phyloP scores from a whole-genome alignment of 2,113 vertebrate species.

The Etheostoma spectabile region DNA sequence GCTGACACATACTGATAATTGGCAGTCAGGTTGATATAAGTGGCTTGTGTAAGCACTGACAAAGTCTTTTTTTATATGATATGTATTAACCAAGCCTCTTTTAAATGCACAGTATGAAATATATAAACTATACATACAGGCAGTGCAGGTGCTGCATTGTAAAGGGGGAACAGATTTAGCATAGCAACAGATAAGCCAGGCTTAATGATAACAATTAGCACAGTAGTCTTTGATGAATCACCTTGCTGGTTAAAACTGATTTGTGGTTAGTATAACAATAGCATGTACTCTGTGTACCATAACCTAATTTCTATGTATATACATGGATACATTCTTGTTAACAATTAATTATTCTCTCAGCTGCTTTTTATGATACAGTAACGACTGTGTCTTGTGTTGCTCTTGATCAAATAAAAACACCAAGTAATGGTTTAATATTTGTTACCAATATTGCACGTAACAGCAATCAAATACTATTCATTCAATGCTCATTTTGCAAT shows the following conservation, averaged over 20 bases:
- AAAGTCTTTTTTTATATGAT: not conserved
- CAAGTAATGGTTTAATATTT: no score
- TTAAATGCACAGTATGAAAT: not conserved
- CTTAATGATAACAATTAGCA: not conserved
- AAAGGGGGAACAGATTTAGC: not conserved
- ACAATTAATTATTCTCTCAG: not conserved
- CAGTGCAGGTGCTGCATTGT: not conserved
- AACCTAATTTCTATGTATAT: not conserved
- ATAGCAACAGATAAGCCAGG: not conserved
- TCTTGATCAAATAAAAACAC: not conserved
- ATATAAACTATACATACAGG: not conserved
- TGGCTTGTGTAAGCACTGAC: not conserved
- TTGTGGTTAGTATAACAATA: not conserved
- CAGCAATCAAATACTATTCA: not conserved
- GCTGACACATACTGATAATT: not conserved
- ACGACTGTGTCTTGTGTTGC: not conserved
- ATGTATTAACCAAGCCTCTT: not conserved
- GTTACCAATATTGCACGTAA: not conserved
- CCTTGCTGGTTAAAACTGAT: conserved; percentile 1
- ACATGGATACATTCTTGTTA: not conserved
- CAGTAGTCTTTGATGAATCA: conserved; percentile 1
- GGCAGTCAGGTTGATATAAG: not conserved
- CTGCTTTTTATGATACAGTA: not conserved
- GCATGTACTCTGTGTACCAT: not conserved
- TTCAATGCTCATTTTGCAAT: not conserved